Base-by-base conservation (phyloP, 2,797 vertebrate genomes). In the Schizothorax lantsangensis region DNA sequence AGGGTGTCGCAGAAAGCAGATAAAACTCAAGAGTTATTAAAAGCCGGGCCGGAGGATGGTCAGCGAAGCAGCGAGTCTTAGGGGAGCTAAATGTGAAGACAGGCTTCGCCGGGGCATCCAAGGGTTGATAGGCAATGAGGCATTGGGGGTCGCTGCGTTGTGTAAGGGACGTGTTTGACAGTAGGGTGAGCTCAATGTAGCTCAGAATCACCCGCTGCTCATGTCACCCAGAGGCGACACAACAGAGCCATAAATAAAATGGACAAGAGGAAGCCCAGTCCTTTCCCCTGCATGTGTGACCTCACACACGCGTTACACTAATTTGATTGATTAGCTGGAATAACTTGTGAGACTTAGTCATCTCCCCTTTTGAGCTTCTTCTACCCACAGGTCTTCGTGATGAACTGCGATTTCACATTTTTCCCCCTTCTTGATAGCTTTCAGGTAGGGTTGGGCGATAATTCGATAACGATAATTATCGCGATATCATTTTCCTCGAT, bases 321-420 rank as follows among this genome's bases (percentile, higher is more conserved):
- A 95, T 94, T 93, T 91, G 92, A 72, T 93, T 95, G 94, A 95
- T 95, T 90, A 91, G 89, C 86, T 90, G 79, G 92, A 90, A 93
- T 93, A 83, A 81, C 89, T 87, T 90, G 40, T 75, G 69, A 71
- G 86, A 87, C 83, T 73, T 71, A 49, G 66, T 62, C 17, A 75
- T 14, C 66, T 59, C 62, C 40, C 71, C 45, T 52, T 77, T 81
- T 66, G 75, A 72, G 75, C 62, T 62, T 71, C 84, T 77, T 57
- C 47, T 45, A n/a, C 71, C 78, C 49, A 79, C 4, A 66, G 78
- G 77, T 75, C 64, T 84, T 54, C 38, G 40, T 6, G 84, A 45
- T 81, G 11, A 43, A 68, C 64, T 62, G 23, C 26, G 3, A 43
- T 74, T 11, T 72, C 33, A 33, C 23, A 12, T 68, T 49, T 62